Evolutionary conservation across 2,113 vertebrate species (phyloP).

Genomic region (Nicator chloris): DNA sequence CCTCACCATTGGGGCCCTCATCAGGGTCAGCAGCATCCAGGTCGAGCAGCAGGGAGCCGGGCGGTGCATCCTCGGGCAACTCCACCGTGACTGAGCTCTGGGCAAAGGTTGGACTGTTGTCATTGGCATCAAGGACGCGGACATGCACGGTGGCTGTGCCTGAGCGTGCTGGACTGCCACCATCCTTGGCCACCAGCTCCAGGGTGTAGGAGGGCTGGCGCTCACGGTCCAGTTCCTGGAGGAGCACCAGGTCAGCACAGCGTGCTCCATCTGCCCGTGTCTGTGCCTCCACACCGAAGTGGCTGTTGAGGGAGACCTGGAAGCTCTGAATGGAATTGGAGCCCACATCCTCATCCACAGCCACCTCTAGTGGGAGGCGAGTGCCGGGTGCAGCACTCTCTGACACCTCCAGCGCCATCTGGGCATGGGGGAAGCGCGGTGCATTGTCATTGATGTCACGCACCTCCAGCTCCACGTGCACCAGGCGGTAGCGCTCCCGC

Average conservation of each 20-base stretch:
- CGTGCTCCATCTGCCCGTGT: slow-evolving; percentile 90
- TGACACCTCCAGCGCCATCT: slow-evolving; percentile 85
- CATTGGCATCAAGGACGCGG: slow-evolving; percentile 90
- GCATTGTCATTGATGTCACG: slow-evolving; percentile 93
- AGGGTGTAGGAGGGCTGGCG: slow-evolving; percentile 83
- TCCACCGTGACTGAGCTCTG: slow-evolving; percentile 84
- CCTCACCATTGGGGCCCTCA: slow-evolving; percentile 88
- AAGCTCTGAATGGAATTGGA: slow-evolving; percentile 92
- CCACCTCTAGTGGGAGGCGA: slow-evolving; percentile 86
- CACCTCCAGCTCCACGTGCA: slow-evolving; percentile 95
- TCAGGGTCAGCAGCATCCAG: slow-evolving; percentile 86
- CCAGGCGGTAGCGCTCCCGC: slow-evolving; percentile 87
- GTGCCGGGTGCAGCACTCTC: slow-evolving; percentile 87
- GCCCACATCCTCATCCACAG: slow-evolving; percentile 88
- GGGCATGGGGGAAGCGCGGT: slow-evolving; percentile 84
- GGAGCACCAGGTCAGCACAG: slow-evolving; percentile 91
- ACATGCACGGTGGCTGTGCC: slow-evolving; percentile 85
- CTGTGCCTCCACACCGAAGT: slow-evolving; percentile 90
- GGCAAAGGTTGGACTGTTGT: slow-evolving; percentile 92
- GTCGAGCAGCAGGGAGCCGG: slow-evolving; percentile 83
- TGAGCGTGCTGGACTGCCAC: slow-evolving; percentile 81
- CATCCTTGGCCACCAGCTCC: slow-evolving; percentile 89
- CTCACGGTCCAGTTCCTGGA: slow-evolving; percentile 91
- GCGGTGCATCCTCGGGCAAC: slow-evolving; percentile 84
- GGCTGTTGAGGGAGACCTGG: slow-evolving; percentile 88